Percentiles rank a stretch among this genome's conserved stretches.
Conservation (phyloP, 2,113 vertebrate species). For the Phainopepla nitens region DNA sequence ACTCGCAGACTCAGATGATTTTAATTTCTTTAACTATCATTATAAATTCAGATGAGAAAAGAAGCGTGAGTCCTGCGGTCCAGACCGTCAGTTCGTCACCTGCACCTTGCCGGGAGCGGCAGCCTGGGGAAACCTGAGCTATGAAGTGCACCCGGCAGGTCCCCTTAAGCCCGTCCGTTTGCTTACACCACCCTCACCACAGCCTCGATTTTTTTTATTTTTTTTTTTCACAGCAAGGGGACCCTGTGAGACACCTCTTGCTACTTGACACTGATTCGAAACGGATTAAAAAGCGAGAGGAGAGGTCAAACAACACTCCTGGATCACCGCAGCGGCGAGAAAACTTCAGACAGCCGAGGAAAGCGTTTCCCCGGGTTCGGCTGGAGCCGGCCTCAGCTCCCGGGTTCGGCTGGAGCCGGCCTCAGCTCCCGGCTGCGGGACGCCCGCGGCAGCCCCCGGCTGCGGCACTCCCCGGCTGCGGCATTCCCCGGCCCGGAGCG, state of each 20-base stretch:
- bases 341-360: not conserved
- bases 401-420: not conserved
- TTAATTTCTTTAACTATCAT: not conserved
- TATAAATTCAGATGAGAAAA: not conserved
- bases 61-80: not conserved
- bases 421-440: no score
- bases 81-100: rapidly evolving
- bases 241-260: not conserved
- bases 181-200: not conserved
- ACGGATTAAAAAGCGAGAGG: not conserved
- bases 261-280: not conserved
- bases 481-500: not conserved
- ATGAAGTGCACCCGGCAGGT: not conserved
- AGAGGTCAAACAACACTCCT: not conserved
- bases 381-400: not conserved
- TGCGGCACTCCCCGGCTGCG: not conserved
- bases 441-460: not conserved
- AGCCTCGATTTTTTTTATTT: not conserved
- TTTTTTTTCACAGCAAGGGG: not conserved
- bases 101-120: not conserved
- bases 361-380: not conserved
- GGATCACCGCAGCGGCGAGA: not conserved
- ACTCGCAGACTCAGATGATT: not conserved
- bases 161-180: no score
- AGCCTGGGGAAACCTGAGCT: not conserved